Evolutionary conservation across 2,888 invertebrate genomes (phyloP).

Genomic region (Lithophane socia): DNA sequence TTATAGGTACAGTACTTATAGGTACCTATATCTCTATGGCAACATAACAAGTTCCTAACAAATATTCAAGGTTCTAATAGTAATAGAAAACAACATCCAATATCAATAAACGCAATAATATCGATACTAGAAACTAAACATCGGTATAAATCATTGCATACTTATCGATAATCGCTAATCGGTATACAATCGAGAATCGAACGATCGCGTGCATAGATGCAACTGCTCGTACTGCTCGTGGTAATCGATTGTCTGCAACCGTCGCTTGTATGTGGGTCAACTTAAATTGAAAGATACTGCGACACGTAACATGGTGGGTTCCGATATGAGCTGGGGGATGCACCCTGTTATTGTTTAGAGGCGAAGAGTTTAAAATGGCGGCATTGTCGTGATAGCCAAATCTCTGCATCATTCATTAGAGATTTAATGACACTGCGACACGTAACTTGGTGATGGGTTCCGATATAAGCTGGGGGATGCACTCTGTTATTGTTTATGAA

Average conservation of each 20-base stretch:
- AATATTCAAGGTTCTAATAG: background rate
- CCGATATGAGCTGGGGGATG: constrained; percentile 31
- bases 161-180: constrained; percentile 53
- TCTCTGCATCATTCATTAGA: too few relatives aligned
- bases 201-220: constrained; percentile 76
- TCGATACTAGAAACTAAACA: constrained; percentile 2
- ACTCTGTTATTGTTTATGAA: constrained; percentile 8
- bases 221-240: constrained; percentile 68
- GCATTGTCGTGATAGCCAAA: too few relatives aligned
- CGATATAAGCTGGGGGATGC: constrained; percentile 26
- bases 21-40: constrained; percentile 1
- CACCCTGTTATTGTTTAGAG: constrained; percentile 4
- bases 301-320: constrained; percentile 62
- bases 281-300: constrained; percentile 73
- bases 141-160: constrained; percentile 17
- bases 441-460: constrained; percentile 55
- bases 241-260: constrained; percentile 71
- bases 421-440: constrained; percentile 73
- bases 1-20: background rate
- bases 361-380: background rate
- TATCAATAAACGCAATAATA: constrained; percentile 1
- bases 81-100: constrained; percentile 9
- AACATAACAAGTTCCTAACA: background rate
- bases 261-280: constrained; percentile 71
- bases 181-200: constrained; percentile 63